Evolutionary conservation across 2,888 invertebrate species (phyloP).

Genomic region (Platycheirus rosarum): DNA sequence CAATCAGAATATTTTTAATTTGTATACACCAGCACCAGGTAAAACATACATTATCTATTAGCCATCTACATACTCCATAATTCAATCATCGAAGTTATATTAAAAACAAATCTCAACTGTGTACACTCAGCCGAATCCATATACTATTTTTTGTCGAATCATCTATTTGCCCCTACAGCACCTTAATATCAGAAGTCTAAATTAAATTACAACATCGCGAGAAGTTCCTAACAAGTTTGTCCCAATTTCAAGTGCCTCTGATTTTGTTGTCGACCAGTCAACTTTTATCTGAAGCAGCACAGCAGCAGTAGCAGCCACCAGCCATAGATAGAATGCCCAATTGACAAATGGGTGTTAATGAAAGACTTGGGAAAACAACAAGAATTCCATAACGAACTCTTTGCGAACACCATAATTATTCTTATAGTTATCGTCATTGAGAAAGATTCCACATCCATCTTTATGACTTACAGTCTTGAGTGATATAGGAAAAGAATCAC

Average conservation of each 20-base stretch:
- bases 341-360: slow-evolving; percentile 70
- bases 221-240: slow-evolving; percentile 69
- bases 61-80: too few species aligned
- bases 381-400: slow-evolving; percentile 43
- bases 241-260: slow-evolving; percentile 51
- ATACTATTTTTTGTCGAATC: too few species aligned
- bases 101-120: too few species aligned
- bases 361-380: slow-evolving; percentile 54
- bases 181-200: too few species aligned
- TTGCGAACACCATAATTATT: slow-evolving; percentile 5
- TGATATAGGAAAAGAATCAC: slow-evolving; percentile 21
- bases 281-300: slow-evolving; percentile 10
- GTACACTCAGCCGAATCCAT: too few species aligned
- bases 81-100: too few species aligned
- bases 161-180: too few species aligned
- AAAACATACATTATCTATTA: too few species aligned
- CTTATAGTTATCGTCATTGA: background rate
- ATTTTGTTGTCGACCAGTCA: slow-evolving; percentile 24
- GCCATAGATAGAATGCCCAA: slow-evolving; percentile 65
- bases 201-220: slow-evolving; percentile 30
- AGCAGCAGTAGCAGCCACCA: slow-evolving; percentile 22
- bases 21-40: too few species aligned
- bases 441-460: slow-evolving; percentile 31
- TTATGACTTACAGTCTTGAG: slow-evolving; percentile 8
- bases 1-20: too few species aligned